phyloP scores from a whole-genome alignment of 2,888 invertebrate species.

The Zonitis immaculata region DNA sequence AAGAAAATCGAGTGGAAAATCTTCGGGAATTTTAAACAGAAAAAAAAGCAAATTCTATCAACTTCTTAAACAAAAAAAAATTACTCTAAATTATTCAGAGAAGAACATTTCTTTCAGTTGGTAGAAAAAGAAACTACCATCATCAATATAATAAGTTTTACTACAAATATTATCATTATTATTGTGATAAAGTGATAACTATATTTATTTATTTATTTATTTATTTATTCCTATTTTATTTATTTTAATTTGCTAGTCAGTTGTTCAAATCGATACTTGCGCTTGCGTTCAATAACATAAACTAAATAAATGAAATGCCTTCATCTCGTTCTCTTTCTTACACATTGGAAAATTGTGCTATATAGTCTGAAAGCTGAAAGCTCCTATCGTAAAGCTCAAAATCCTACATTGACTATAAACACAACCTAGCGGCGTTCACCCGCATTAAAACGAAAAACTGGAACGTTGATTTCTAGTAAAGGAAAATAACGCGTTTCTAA shows the following conservation, averaged over 20 bases:
- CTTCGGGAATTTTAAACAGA: background rate
- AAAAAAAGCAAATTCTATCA: too few relatives aligned
- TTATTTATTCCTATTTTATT: background rate
- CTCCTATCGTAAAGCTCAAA: constrained; percentile 27
- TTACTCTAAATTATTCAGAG: too few relatives aligned
- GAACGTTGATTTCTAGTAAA: background rate
- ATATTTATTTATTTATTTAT: background rate
- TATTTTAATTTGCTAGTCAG: constrained; percentile 27
- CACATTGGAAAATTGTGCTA: constrained; percentile 8
- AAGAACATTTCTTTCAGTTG: too few relatives aligned
- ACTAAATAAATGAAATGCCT: constrained; percentile 24
- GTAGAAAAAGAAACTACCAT: too few relatives aligned
- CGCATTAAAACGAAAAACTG: constrained; percentile 29
- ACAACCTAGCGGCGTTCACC: constrained; percentile 42
- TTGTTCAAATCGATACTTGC: constrained; percentile 40
- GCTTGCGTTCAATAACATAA: constrained; percentile 26
- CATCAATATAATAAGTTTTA: too few relatives aligned
- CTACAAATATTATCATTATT: background rate
- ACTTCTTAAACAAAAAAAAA: too few relatives aligned
- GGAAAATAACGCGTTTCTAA: constrained; percentile 24
- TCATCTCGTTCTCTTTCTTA: too few relatives aligned
- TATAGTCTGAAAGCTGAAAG: constrained; percentile 21
- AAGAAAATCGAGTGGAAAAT: background rate
- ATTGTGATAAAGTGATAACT: background rate
- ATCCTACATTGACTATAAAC: constrained; percentile 38